These are phyloP conservation scores for Dicentrarchus labrax DNA, from an alignment of 2,113 vertebrate species.

Conservation along the genomic window DNA sequence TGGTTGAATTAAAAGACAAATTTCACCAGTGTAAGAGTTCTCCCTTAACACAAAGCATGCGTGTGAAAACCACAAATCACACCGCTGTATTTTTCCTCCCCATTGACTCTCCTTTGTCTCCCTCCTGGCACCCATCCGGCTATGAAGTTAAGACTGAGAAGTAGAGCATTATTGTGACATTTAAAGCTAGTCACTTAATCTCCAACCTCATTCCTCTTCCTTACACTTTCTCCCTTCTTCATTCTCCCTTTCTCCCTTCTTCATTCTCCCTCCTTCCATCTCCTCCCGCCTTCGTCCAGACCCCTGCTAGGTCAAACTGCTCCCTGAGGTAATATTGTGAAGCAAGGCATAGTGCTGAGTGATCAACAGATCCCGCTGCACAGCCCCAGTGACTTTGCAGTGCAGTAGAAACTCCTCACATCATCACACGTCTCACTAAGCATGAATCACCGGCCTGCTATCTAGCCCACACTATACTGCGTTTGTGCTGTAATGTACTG, in stretches of 20 bases:
- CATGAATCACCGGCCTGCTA: conserved; percentile 73
- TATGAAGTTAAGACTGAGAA: conserved; percentile 53
- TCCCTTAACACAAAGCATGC: conserved; percentile 52
- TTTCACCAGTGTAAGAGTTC: conserved; percentile 23
- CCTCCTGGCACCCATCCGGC: conserved; percentile 56
- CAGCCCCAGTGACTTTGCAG: conserved; percentile 72
- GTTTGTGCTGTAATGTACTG: conserved; percentile 73
- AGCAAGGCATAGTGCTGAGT: conserved; percentile 65
- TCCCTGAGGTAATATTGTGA: conserved; percentile 75
- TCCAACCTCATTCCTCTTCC: conserved; percentile 64
- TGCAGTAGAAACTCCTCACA: conserved; percentile 70
- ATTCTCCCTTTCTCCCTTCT: conserved; percentile 3
- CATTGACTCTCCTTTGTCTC: conserved; percentile 36
- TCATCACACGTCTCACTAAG: conserved; percentile 75
- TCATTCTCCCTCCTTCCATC: conserved; percentile 2
- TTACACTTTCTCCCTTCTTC: conserved; percentile 36
- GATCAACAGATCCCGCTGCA: conserved; percentile 70
- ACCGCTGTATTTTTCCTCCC: conserved; percentile 42
- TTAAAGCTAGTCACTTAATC: conserved; percentile 73
- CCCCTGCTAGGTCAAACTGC: conserved; percentile 69
- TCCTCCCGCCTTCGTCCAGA: conserved; percentile 43
- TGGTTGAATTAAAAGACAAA: conserved; percentile 4
- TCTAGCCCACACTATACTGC: conserved; percentile 51
- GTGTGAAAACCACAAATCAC: conserved; percentile 61
- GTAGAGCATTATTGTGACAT: conserved; percentile 70